Base-by-base conservation (phyloP, 2,797 vertebrate genomes). In the Apodemus agrarius region DNA sequence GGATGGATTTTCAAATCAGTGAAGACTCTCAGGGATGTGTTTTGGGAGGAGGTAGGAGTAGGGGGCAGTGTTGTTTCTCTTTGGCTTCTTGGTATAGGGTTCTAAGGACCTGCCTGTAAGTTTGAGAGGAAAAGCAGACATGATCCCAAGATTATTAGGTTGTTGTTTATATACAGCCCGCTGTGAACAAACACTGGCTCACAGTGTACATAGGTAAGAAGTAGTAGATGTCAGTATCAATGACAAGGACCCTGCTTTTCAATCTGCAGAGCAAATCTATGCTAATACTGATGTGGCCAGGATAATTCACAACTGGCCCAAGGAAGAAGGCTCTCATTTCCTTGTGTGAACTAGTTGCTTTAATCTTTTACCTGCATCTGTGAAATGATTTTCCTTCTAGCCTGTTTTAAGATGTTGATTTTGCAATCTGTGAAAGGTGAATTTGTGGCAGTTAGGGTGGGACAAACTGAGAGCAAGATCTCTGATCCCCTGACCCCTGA, bases 31-130 rank as follows among this genome's bases (percentile, higher is more conserved):
- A 21, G 63, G 11, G 26, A 19, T 11, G 21, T 63, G 26, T 59
- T 46, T 3, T 24, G 8, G 22, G 22, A 9, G 59, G 59, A 61
- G 59, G 24, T 61, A 12, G 1, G 4, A 14, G 16, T 1, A 0
- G 0, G 14, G 3, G 24, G 9, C 1, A 0, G 1, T 74, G 72
- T 17, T 12, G 14, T 0, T 24, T 10, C 6, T 75, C 1, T 19
- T 24, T 43, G 31, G 54, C 8, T 69, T 0, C 29, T 19, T 43
- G n/a, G 40, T 21, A 3, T 16, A 49, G 7, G 54, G 13, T 90
- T 46, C 63, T 10, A 14, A 22, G 24, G 52, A 57, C 17, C 37
- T 63, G 26, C 26, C 37, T 63, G 26, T 1, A 13, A 74, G 82
- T 37, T 67, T 5, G 54, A 37, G 40, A 63, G 54, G 61, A 75